Percentiles rank a stretch among this genome's conserved stretches.
phyloP scores from a whole-genome alignment of 2,113 vertebrate species.

The Corydoras maculifer region DNA sequence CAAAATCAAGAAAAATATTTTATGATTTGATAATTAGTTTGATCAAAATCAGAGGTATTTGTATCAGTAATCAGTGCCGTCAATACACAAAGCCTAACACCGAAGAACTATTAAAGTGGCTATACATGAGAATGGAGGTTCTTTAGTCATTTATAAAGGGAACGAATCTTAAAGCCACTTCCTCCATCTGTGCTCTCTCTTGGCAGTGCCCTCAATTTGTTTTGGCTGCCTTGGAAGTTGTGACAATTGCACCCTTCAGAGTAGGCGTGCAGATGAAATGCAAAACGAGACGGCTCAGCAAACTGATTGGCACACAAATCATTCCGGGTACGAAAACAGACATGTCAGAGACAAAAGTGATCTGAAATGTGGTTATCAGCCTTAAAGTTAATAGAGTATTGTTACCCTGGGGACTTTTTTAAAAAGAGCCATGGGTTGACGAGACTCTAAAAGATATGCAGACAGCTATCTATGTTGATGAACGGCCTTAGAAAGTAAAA shows the following conservation, averaged over 20 bases:
- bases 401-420: not conserved
- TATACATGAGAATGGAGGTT: not conserved
- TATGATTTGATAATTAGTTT: too few relatives aligned
- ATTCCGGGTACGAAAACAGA: not conserved
- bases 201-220: conserved; percentile 29
- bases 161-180: conserved; percentile 23
- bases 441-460: too few relatives aligned
- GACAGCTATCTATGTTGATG: too few relatives aligned
- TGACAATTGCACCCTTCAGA: conserved; percentile 28
- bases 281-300: not conserved
- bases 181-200: conserved; percentile 30
- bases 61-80: not conserved
- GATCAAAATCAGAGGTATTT: not conserved
- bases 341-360: conserved; percentile 4
- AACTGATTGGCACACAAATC: conserved; percentile 14
- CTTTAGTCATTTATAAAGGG: conserved; percentile 12
- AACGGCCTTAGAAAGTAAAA: too few relatives aligned
- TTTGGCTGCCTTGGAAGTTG: conserved; percentile 37
- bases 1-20: too few relatives aligned
- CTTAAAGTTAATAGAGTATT: not conserved
- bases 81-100: not conserved
- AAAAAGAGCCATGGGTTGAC: not conserved
- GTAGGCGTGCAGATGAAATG: conserved; percentile 19
- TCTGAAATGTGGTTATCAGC: not conserved
- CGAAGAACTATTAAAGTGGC: not conserved